Evolutionary conservation across 2,113 vertebrate genomes (phyloP).

Genomic region (Myotis brandtii): DNA sequence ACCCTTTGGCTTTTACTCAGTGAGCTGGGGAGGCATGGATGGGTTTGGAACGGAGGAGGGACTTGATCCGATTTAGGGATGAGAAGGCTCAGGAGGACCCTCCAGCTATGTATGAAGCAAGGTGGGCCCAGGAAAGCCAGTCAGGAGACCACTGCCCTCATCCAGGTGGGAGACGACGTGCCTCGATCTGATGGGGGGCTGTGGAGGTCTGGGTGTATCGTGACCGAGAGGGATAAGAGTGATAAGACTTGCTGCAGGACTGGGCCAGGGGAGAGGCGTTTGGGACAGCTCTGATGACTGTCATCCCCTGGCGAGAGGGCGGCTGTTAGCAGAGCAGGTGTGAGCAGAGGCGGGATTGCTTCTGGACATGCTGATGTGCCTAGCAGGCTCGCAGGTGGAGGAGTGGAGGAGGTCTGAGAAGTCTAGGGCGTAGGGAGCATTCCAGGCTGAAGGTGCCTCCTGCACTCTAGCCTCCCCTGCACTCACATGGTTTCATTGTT

Average conservation of each 20-base stretch:
- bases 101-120: neutral
- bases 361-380: neutral
- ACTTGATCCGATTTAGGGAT: neutral
- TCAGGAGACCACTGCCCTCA: neutral
- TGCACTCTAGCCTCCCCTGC: neutral
- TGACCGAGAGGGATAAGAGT: neutral
- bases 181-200: neutral
- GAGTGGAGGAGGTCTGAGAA: neutral
- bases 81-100: neutral
- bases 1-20: neutral
- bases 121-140: neutral
- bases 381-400: neutral
- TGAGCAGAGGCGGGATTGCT: accelerated
- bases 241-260: neutral
- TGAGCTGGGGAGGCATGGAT: neutral
- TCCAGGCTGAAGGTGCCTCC: neutral
- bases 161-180: too few relatives aligned
- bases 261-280: neutral
- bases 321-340: neutral
- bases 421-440: neutral
- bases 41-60: neutral
- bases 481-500: neutral
- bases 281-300: neutral
- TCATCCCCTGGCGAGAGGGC: accelerated
- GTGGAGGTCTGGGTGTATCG: neutral